phyloP scores from a whole-genome alignment of 1,140 invertebrate species.

The Zaprionus davidi region DNA sequence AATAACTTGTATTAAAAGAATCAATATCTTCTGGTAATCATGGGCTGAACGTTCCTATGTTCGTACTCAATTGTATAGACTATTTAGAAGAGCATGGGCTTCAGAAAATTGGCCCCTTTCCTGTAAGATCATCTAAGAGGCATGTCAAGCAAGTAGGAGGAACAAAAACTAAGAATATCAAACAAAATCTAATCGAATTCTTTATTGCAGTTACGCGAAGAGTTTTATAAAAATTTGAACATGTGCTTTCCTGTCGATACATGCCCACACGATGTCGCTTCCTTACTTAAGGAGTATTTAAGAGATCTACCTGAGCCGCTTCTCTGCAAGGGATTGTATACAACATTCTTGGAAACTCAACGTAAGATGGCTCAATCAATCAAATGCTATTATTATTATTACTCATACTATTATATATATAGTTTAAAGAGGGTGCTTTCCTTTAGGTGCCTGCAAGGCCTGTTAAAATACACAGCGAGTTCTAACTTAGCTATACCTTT shows the following conservation, averaged over 20 bases:
- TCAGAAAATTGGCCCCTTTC: constrained; percentile 93
- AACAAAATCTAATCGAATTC: background rate
- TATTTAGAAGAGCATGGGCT: constrained; percentile 92
- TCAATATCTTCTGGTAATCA: background rate
- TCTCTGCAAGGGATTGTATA: constrained; percentile 94
- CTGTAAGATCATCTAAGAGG: constrained; percentile 95
- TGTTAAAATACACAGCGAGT: no score
- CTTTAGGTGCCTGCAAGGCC: no score
- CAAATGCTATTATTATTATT: no score
- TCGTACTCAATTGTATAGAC: constrained; percentile 91
- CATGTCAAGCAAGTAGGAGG: constrained; percentile 92
- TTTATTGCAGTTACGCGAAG: constrained; percentile 91
- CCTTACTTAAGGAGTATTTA: constrained; percentile 96
- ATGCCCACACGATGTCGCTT: constrained; percentile 96
- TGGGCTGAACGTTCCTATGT: constrained; percentile 87
- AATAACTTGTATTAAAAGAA: constrained; percentile 27
- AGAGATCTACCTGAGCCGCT: constrained; percentile 96
- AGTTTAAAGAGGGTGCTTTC: no score
- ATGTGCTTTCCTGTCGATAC: constrained; percentile 91
- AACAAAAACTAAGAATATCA: background rate
- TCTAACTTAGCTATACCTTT: no score
- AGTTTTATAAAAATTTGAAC: constrained; percentile 93
- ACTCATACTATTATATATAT: no score
- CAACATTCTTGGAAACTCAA: constrained; percentile 95
- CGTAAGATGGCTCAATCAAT: constrained; percentile 87